These are phyloP conservation scores for Sapajus apella DNA, from an alignment of 2,113 vertebrate species.

Conservation along the genomic window DNA sequence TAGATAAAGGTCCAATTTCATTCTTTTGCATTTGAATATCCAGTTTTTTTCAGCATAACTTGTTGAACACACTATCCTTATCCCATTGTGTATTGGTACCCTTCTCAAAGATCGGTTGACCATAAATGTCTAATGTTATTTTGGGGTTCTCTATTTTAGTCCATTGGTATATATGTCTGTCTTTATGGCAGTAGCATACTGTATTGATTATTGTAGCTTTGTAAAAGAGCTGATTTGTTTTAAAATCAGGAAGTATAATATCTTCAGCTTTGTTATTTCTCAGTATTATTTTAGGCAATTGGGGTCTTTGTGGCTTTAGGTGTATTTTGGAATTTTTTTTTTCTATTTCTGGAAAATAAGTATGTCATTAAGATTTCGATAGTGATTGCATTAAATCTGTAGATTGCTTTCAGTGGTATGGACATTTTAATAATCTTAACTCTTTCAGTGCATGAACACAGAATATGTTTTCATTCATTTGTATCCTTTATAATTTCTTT, in stretches of 20 bases:
- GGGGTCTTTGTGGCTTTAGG: not conserved
- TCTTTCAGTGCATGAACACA: not conserved
- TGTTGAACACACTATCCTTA: not conserved
- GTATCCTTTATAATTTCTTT: not conserved
- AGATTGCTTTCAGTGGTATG: not conserved
- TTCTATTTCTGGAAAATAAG: not conserved
- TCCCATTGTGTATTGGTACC: not conserved
- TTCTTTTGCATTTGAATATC: not conserved
- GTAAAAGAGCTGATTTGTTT: not conserved
- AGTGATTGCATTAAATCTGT: not conserved
- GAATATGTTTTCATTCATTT: not conserved
- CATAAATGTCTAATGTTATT: not conserved
- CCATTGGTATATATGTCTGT: not conserved
- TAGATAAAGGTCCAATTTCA: not conserved
- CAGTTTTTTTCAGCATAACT: not conserved
- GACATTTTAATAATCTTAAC: not conserved
- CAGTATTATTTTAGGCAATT: not conserved
- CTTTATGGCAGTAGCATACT: not conserved
- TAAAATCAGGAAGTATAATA: not conserved
- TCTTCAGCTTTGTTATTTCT: not conserved
- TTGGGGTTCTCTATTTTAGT: not conserved
- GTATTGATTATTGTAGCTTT: not conserved
- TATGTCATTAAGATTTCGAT: not conserved
- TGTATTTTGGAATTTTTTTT: not conserved
- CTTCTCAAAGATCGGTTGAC: not conserved